Evolutionary conservation across 2,888 invertebrate genomes (phyloP).

Genomic region (Melipona beecheii): DNA sequence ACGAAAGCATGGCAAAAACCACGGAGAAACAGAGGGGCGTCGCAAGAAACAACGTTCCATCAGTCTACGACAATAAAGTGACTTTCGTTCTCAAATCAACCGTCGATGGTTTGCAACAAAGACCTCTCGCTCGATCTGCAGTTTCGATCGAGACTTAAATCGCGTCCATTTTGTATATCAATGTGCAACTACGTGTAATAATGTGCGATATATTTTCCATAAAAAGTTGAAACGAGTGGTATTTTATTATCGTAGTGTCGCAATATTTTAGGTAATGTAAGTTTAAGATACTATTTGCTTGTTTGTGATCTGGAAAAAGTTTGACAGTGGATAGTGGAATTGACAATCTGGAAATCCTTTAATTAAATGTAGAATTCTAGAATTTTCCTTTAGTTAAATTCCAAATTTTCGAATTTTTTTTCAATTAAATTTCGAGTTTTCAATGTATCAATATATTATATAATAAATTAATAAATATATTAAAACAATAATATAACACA

Average conservation of each 20-base stretch:
- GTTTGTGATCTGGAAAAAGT: background rate
- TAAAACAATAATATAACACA: too few species aligned
- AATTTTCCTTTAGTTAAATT: too few species aligned
- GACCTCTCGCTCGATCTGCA: background rate
- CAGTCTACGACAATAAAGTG: background rate
- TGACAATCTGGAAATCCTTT: background rate
- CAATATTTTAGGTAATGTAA: background rate
- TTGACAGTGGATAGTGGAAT: background rate
- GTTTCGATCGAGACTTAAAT: background rate
- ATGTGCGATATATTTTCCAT: background rate
- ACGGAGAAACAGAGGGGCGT: background rate
- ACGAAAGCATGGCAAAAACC: constrained; percentile 17
- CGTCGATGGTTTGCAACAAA: constrained; percentile 6
- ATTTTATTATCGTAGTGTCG: too few species aligned
- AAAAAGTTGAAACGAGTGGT: background rate
- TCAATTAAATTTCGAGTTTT: too few species aligned
- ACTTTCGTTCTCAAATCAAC: constrained; percentile 13
- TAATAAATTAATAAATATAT: too few species aligned
- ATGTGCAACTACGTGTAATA: too few species aligned
- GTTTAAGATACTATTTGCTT: background rate
- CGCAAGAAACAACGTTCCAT: constrained; percentile 19
- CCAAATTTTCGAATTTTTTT: too few species aligned
- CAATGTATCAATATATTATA: too few species aligned
- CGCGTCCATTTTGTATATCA: background rate
- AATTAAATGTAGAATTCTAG: too few species aligned